Percentiles rank a stretch among this genome's conserved stretches.
These are phyloP conservation scores for Erinaceus europaeus DNA, from an alignment of 2,113 vertebrate species.

Conservation along the genomic window DNA sequence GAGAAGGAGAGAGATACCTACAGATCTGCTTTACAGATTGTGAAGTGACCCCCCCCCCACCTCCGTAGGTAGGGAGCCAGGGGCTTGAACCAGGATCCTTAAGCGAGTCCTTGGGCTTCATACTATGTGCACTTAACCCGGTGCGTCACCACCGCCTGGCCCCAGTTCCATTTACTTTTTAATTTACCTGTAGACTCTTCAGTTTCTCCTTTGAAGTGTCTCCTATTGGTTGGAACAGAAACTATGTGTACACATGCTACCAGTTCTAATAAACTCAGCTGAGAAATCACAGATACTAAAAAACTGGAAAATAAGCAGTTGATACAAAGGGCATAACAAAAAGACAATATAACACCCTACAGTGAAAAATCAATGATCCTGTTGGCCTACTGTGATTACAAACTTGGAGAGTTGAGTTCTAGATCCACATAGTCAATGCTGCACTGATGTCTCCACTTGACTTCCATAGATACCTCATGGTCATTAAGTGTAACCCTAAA, in stretches of 20 bases:
- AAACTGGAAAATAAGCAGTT: background rate
- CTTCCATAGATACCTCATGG: background rate
- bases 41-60: no score
- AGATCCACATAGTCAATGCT: background rate
- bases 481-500: background rate
- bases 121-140: no score
- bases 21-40: no score
- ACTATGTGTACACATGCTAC: background rate
- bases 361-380: background rate
- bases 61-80: no score
- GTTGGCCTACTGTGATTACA: background rate
- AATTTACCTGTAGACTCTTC: background rate
- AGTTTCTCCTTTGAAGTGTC: background rate
- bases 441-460: background rate
- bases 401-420: constrained; percentile 5
- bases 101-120: no score
- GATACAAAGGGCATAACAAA: background rate
- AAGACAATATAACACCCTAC: background rate
- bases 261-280: background rate
- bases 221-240: background rate
- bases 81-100: no score
- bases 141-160: no score
- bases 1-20: no score
- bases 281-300: constrained; percentile 17
- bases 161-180: background rate